A percentile compares a stretch with the other conserved stretches of the same genome.
These are phyloP conservation scores for Drosophila sucinea DNA, from an alignment of 1,140 invertebrate genomes.

Conservation along the genomic window DNA sequence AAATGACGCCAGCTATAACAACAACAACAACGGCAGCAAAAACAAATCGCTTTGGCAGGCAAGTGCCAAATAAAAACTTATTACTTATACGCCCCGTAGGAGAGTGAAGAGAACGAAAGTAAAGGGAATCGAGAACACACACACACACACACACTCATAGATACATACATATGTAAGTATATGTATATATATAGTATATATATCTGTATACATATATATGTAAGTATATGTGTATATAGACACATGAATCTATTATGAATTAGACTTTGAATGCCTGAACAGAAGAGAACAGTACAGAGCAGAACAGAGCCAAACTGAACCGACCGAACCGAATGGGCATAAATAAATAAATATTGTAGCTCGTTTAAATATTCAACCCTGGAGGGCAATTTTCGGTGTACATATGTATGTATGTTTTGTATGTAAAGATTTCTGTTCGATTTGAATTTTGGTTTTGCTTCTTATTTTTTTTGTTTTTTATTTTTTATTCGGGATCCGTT, in stretches of 20 bases:
- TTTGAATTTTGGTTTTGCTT: constrained; percentile 53
- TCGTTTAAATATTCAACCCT: constrained; percentile 65
- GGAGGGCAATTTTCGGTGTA: constrained; percentile 62
- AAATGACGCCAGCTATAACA: constrained; percentile 66
- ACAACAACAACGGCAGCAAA: constrained; percentile 41
- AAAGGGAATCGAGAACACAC: constrained; percentile 19
- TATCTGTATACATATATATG: background rate
- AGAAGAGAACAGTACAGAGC: constrained; percentile 22
- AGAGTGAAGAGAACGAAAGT: constrained; percentile 17
- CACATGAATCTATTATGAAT: constrained; percentile 80
- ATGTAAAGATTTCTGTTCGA: constrained; percentile 55
- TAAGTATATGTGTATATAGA: background rate
- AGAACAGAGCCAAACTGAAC: constrained; percentile 17
- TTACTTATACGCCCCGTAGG: constrained; percentile 76
- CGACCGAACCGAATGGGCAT: constrained; percentile 50
- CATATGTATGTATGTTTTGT: background rate
- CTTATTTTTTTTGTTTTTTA: constrained; percentile 13
- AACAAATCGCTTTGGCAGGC: constrained; percentile 67
- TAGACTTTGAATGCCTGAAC: constrained; percentile 72
- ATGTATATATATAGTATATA: background rate
- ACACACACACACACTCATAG: constrained; percentile 5
- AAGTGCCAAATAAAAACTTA: constrained; percentile 80
- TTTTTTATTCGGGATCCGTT: background rate
- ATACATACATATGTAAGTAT: background rate
- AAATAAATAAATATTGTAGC: constrained; percentile 72